Base-by-base conservation (phyloP, 2,888 invertebrate species). In the Eupsilia transversa region DNA sequence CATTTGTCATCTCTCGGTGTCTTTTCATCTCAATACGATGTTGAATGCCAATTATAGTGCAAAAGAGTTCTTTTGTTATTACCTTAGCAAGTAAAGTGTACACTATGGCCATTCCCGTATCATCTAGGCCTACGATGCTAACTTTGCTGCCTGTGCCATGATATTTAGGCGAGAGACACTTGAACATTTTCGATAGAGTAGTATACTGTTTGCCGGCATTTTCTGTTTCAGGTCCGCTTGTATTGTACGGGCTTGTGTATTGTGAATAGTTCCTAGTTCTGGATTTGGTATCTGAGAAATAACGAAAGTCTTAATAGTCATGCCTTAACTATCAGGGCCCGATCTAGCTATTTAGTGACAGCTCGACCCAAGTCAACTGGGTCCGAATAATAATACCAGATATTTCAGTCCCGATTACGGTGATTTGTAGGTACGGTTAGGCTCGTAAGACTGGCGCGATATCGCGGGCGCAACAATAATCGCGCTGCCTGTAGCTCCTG, bases 31-130 rank as follows among this genome's bases (percentile, higher is more conserved):
- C 17, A 10, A 2, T 27, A 20, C 7, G n/a, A 41, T 14, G 12
- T 27, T 20, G 35, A 41, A 33, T n/a, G n/a, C n/a, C 17, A 30
- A 23, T 27, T 0, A 43, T 14, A n/a, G 5, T 17, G 41, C 2
- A 1, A 20, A 60, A 30, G 14, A 54, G 49, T 66, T 33, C 0
- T 60, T 27, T 9, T 12, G 12, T 33, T 33, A 14, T 76, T 66
- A 97, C 98, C 96, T 98, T 98, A 46, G 98, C 97, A 68, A 98
- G 95, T 89, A 98, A 97, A 88, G 97, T 97, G 94, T 98, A 98
- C 27, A 98, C 98, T 88, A 98, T 98, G 20, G 98, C 98, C 97
- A 98, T 98, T 77, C 98, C 98, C 54, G 98, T 98, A 91, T 97
- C 97, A 23, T 98, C 98, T 38, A 98, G 97, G 41, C 98, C 98